These are phyloP conservation scores for Marcusenius ussheri DNA, from an alignment of 2,113 vertebrate genomes.

Conservation along the genomic window DNA sequence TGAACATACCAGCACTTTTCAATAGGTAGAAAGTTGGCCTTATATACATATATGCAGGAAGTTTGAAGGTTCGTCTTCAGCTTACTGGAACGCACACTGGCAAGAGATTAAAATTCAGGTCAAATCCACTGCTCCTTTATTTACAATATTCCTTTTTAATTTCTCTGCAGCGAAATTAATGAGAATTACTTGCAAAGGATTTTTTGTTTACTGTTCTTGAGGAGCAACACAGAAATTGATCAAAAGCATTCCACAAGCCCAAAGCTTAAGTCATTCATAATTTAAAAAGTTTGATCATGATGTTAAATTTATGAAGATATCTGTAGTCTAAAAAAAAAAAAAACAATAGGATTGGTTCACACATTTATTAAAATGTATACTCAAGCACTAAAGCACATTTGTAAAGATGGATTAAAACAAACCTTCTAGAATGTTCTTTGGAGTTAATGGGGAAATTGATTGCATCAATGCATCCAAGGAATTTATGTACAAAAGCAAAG, in stretches of 20 bases:
- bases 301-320: background rate
- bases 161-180: background rate
- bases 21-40: background rate
- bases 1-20: constrained; percentile 20
- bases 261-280: background rate
- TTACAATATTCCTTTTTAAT: background rate
- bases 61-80: background rate
- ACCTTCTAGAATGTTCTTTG: background rate
- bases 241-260: background rate
- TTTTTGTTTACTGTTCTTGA: background rate
- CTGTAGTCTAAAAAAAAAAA: background rate
- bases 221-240: background rate
- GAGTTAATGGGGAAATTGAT: background rate
- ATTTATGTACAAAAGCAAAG: background rate
- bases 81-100: background rate
- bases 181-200: background rate
- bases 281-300: background rate
- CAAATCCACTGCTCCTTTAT: background rate
- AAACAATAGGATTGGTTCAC: background rate
- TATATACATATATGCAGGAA: background rate
- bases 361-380: background rate
- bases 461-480: background rate
- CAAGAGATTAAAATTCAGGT: background rate
- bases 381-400: background rate
- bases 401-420: background rate